Conservation (phyloP, 1,140 invertebrate genomes). For the Drosophila sucinea region DNA sequence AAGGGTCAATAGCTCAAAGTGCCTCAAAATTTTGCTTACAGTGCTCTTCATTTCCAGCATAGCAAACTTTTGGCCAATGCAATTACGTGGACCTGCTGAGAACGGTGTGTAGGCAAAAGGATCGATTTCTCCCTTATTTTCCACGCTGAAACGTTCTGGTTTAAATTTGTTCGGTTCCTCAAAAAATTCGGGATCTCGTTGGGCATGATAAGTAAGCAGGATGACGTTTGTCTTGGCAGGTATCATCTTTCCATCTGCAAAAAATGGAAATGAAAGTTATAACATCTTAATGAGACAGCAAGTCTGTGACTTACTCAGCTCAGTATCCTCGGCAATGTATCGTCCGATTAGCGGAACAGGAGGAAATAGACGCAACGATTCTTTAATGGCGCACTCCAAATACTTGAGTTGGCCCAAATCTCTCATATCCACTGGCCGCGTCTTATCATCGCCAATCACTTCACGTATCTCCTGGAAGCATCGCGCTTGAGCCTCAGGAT, state of each 20-base stretch:
- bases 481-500: conserved; percentile 86
- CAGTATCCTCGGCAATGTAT: conserved; percentile 84
- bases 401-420: conserved; percentile 72
- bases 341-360: conserved; percentile 88
- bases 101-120: conserved; percentile 87
- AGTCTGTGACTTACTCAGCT: conserved; percentile 60
- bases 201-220: conserved; percentile 83
- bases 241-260: conserved; percentile 73
- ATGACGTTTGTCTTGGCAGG: conserved; percentile 79
- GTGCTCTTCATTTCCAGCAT: conserved; percentile 89
- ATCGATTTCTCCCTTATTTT: conserved; percentile 82
- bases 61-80: conserved; percentile 91
- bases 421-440: conserved; percentile 47
- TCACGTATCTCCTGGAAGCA: conserved; percentile 85
- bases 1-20: conserved; percentile 77
- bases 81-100: conserved; percentile 87
- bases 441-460: conserved; percentile 84
- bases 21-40: conserved; percentile 80
- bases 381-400: conserved; percentile 87
- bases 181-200: conserved; percentile 84
- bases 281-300: neutral
- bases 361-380: conserved; percentile 86
- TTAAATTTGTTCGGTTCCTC: conserved; percentile 86
- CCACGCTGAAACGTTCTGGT: conserved; percentile 86
- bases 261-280: neutral